Base-by-base conservation (phyloP, 2,888 invertebrate genomes). In the Ametastegia equiseti region DNA sequence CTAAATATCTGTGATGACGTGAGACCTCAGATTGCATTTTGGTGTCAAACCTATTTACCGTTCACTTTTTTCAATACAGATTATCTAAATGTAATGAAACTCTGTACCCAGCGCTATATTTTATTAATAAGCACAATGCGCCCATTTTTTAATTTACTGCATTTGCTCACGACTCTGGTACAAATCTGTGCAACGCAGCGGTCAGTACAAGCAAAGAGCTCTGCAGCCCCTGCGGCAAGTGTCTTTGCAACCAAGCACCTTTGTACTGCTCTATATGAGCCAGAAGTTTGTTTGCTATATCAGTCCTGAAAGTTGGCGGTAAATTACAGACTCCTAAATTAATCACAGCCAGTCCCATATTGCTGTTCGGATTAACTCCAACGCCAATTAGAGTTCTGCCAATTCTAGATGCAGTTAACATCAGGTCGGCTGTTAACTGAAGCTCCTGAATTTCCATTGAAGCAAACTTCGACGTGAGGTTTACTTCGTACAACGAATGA, bases 231-330 rank as follows among this genome's bases (percentile, higher is more conserved):
- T 93, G 92, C 1, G 93, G 92, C 82, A 93, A 90, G 85, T 94
- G 93, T 79, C 93, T 90, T 82, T 93, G 92, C 45, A 93, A 86
- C 94, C 94, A 94, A 19, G 93, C 92, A 57, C 92, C 92, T 85
- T 93, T 92, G 85, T 93, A 94, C 81, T 93, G 93, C 84, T 93
- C 93, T 81, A 93, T 92, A 81, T 93, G 90, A 80, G 93, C 93
- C 69, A 94, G 88, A 87, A 94, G 91, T 86, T 93, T 94, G 89
- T 95, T 95, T 23, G 95, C 95, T 84, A 95, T 92, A 86, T 95
- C 95, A n/a, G 95, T 95, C 83, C 94, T 92, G 50, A 94, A 92
- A 19, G 94, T 94, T 15, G 94, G 93, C 23, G 94, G 93, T n/a
- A 95, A 90, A 89, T 95, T 94, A 80, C 93, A 92, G 11, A 95